A percentile compares a stretch with the other conserved stretches of the same genome.
phyloP scores from a whole-genome alignment of 2,797 vertebrate species.

The Uromys caudimaculatus region DNA sequence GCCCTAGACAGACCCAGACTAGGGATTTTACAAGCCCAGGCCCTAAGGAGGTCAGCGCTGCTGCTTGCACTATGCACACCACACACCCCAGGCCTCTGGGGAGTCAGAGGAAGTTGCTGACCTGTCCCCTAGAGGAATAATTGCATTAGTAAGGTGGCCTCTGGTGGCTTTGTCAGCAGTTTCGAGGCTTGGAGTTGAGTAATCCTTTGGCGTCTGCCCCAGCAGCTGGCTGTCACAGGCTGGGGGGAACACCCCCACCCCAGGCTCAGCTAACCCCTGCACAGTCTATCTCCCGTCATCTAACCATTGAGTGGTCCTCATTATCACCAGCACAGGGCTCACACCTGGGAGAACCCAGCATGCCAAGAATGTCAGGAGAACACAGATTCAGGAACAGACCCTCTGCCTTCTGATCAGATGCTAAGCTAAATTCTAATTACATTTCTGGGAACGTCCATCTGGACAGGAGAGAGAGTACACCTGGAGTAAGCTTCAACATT shows the following conservation, averaged over 20 bases:
- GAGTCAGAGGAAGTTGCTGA: conserved; percentile 71
- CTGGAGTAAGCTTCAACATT: background rate
- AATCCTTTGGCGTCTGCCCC: conserved; percentile 88
- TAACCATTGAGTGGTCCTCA: too few relatives aligned
- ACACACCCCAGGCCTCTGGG: background rate
- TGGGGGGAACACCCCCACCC: conserved; percentile 28
- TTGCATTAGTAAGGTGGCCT: conserved; percentile 88
- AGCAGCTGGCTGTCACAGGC: conserved; percentile 84
- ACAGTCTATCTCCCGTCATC: too few relatives aligned
- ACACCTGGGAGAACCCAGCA: background rate
- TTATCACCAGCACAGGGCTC: background rate
- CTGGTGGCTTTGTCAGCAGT: conserved; percentile 81
- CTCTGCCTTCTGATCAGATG: background rate
- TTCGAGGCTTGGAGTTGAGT: conserved; percentile 86
- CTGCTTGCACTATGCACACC: background rate
- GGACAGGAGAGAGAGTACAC: background rate
- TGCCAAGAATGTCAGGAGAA: background rate
- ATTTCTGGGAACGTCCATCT: background rate
- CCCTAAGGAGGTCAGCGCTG: background rate
- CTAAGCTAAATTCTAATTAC: background rate
- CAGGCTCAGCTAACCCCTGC: too few relatives aligned
- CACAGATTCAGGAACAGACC: background rate
- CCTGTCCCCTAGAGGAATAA: conserved; percentile 84
- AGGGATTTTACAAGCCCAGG: background rate
- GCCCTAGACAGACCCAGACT: background rate